These are phyloP conservation scores for Limnephilus auricula DNA, from an alignment of 2,888 invertebrate species.

Conservation along the genomic window DNA sequence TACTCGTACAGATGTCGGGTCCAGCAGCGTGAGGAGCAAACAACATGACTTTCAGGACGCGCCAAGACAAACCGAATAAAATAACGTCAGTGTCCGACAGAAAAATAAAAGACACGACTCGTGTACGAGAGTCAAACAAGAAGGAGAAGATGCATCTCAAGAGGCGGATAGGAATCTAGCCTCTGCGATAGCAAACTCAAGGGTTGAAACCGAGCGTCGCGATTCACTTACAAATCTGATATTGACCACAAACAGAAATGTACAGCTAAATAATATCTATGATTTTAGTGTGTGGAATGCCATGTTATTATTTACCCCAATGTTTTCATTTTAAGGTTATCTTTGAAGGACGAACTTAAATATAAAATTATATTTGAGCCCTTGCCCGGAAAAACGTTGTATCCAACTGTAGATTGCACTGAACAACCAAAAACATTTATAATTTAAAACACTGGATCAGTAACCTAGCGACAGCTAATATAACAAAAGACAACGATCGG, in stretches of 20 bases:
- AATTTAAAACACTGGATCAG: no score
- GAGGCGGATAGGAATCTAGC: neutral
- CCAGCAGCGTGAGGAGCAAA: slow-evolving; percentile 26
- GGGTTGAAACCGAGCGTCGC: neutral
- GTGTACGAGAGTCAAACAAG: slow-evolving; percentile 19
- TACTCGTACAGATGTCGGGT: slow-evolving; percentile 8
- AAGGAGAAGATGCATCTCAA: neutral
- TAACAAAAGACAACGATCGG: no score
- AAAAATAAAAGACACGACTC: slow-evolving; percentile 9
- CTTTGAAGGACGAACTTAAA: no score
- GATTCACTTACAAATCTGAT: neutral
- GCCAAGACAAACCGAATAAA: slow-evolving; percentile 39
- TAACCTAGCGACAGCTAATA: no score
- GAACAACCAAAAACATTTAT: no score
- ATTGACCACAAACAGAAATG: neutral
- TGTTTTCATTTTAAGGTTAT: no score
- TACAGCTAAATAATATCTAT: neutral
- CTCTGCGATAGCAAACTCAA: neutral
- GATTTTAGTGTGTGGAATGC: neutral
- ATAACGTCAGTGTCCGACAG: slow-evolving; percentile 20
- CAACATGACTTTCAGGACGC: slow-evolving; percentile 15
- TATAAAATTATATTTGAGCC: no score
- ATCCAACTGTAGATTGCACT: no score
- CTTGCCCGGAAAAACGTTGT: no score
- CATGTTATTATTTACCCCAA: no score